These are phyloP conservation scores for Phyllotis vaccarum DNA, from an alignment of 2,797 vertebrate species.

Conservation along the genomic window DNA sequence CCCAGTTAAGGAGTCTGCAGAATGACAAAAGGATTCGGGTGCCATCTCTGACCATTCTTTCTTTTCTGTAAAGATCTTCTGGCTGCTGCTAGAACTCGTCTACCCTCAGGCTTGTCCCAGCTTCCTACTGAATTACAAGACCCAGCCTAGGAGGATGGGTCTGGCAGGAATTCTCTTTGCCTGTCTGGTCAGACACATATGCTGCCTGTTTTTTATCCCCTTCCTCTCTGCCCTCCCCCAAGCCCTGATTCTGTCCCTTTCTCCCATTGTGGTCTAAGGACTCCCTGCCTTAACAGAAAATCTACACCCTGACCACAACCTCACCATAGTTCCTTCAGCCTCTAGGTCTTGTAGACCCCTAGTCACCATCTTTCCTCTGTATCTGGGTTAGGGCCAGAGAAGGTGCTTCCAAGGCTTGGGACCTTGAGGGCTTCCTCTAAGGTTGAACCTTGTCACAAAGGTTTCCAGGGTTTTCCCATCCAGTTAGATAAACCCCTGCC, in stretches of 20 bases:
- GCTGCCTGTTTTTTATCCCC: neutral
- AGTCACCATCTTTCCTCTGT: neutral
- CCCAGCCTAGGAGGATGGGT: neutral
- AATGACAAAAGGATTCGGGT: neutral
- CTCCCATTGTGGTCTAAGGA: neutral
- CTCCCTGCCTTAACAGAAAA: neutral
- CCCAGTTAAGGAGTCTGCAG: neutral
- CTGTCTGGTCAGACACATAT: neutral
- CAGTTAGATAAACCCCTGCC: neutral
- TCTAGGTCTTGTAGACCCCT: accelerated
- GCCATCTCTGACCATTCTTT: neutral
- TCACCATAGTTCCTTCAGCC: neutral
- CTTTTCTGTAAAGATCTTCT: neutral
- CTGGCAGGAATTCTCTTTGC: neutral
- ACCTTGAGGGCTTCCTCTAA: neutral
- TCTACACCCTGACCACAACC: neutral
- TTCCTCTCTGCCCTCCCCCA: neutral
- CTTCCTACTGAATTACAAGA: neutral
- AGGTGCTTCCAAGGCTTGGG: neutral
- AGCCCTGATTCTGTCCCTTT: neutral
- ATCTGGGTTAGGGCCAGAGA: neutral
- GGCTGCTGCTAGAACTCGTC: neutral
- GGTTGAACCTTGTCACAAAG: neutral
- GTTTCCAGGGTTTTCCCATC: neutral
- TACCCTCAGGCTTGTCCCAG: too few species aligned